Percentiles rank a stretch among this genome's conserved stretches.
Conservation (phyloP, 2,888 invertebrate species). For the Phorcus lineatus region DNA sequence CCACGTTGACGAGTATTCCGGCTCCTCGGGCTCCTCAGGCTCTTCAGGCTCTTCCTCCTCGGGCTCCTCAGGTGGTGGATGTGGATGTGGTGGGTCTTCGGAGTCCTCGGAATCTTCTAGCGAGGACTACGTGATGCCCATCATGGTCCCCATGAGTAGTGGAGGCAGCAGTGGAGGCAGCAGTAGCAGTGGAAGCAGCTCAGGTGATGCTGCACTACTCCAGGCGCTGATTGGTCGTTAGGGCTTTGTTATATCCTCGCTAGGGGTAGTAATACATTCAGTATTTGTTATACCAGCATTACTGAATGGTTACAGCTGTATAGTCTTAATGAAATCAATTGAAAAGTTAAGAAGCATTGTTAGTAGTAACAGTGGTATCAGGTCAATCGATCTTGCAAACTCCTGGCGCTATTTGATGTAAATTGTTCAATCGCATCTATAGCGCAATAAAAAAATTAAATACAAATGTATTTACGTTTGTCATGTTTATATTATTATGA, state of each 20-base stretch:
- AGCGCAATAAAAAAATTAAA: no score
- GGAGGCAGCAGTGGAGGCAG: background rate
- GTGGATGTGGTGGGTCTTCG: background rate
- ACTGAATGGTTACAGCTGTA: no score
- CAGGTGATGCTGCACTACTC: background rate
- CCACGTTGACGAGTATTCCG: slow-evolving; percentile 6
- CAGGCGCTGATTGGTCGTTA: background rate
- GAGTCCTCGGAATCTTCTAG: background rate
- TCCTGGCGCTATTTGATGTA: no score
- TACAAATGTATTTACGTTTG: no score
- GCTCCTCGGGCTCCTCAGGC: background rate
- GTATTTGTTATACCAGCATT: no score
- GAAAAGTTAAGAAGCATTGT: no score
- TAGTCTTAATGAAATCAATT: no score
- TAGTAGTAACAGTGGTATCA: no score
- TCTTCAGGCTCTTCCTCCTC: slow-evolving; percentile 19
- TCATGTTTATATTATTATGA: no score
- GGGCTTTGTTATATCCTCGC: no score
- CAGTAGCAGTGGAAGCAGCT: background rate
- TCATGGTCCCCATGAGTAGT: background rate
- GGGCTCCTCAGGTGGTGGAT: slow-evolving; percentile 3
- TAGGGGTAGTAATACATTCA: background rate
- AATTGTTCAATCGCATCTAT: no score
- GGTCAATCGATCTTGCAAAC: no score
- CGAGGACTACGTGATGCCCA: background rate